phyloP scores from a whole-genome alignment of 2,888 invertebrate genomes.

The Hydrotaea cyrtoneurina region DNA sequence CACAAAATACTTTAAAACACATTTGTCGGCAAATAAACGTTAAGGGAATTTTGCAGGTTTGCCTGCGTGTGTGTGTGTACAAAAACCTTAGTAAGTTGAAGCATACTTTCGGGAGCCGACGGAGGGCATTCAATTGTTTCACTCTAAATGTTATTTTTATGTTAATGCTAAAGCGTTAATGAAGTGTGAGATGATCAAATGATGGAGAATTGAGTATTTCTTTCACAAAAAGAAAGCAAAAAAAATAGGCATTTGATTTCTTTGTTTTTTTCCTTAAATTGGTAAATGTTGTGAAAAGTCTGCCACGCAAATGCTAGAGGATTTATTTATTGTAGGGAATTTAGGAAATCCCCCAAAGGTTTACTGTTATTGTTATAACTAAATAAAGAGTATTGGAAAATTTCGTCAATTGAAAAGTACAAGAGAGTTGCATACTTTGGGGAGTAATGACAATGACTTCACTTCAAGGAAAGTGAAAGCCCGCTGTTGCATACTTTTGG shows the following conservation, averaged over 20 bases:
- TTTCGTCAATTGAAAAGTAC: too few relatives aligned
- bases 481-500: too few relatives aligned
- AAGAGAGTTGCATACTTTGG: too few relatives aligned
- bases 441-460: too few relatives aligned
- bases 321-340: not conserved
- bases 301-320: not conserved
- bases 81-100: not conserved
- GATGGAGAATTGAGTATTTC: not conserved
- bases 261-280: not conserved
- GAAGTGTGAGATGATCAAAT: constrained; percentile 33
- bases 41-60: not conserved
- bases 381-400: too few relatives aligned
- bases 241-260: not conserved
- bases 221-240: not conserved
- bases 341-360: too few relatives aligned
- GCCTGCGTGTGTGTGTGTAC: not conserved
- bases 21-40: constrained; percentile 33
- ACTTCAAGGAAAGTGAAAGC: too few relatives aligned
- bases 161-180: constrained; percentile 49
- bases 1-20: constrained; percentile 19
- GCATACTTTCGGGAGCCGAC: not conserved
- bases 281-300: not conserved
- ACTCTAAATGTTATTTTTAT: constrained; percentile 34
- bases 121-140: not conserved
- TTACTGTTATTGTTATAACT: too few relatives aligned